A percentile compares a stretch with the other conserved stretches of the same genome.
Conservation (phyloP, 2,888 invertebrate genomes). For the Gasteruption jaculator region DNA sequence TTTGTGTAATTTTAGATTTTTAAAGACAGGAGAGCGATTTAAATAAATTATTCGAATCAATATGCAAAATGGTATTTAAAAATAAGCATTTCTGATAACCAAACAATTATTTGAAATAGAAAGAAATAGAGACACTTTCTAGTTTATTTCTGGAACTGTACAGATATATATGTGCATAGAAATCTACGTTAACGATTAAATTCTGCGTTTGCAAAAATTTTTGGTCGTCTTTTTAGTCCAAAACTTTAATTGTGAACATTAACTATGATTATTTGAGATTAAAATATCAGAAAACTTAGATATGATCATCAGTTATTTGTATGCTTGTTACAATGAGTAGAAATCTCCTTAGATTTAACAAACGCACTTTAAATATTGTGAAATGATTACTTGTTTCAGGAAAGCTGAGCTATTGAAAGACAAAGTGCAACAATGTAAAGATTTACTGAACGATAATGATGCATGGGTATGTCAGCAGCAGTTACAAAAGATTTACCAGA, state of each 20-base stretch:
- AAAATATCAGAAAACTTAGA: neutral
- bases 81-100: no score
- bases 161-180: no score
- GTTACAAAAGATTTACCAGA: constrained; percentile 49
- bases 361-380: neutral
- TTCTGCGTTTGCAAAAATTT: no score
- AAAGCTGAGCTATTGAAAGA: constrained; percentile 72
- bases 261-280: constrained; percentile 2
- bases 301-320: constrained; percentile 5
- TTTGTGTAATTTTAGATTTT: constrained; percentile 1
- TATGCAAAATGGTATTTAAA: no score
- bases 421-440: constrained; percentile 63
- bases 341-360: no score
- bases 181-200: no score
- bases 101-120: no score
- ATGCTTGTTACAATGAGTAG: constrained; percentile 6
- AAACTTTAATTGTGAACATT: neutral
- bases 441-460: constrained; percentile 52
- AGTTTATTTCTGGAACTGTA: no score
- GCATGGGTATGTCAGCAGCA: constrained; percentile 54
- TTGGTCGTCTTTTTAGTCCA: neutral
- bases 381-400: no score
- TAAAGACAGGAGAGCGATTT: no score
- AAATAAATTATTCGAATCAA: no score
- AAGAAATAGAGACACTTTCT: no score